Evolutionary conservation across 2,797 vertebrate genomes (phyloP), one percentile per base, ranked within the genome.

Genomic region (Pseudotriccus pelzelni): DNA sequence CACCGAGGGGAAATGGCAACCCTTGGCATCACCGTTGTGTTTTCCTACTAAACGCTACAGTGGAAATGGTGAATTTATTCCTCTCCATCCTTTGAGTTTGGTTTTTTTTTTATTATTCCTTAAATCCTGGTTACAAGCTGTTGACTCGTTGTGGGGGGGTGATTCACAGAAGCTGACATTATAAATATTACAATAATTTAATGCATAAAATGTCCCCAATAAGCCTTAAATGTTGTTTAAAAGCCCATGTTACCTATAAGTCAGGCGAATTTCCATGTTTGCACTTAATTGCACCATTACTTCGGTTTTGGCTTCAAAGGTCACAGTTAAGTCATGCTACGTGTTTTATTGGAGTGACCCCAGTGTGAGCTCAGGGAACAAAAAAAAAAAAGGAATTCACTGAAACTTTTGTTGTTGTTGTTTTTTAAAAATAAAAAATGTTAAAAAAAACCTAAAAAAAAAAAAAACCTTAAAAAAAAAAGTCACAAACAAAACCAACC

Each of bases 291-390:
- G 81, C 93, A 79, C 94, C 74, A 86, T 94, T 94, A 94, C 91
- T 94, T 89, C 90, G 49, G n/a, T 94, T 96, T 94, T 93, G 91
- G 89, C 97, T 97, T 97, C 96, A 87, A 97, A 97, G 93, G 96
- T 97, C 97, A 98, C 97, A 96, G 97, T 96, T 96, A 90, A 96
- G 93, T 97, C 95, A 89, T 90, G 96, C 96, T 97, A 96, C 87
- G 68, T 96, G 96, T 97, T 97, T 96, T 92, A 96, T 97, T 96
- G 96, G 97, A 97, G 98, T 98, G 97, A 98, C 98, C 97, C 98
- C 98, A 98, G 98, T 97, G 98, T 98, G 98, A 98, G 98, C 98
- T 98, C 98, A 98, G 98, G 98, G 98, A 98, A 98, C 93, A 46
- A 46, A 89, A 89, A 86, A 74, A 93, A 97, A 95, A 96, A 95